Base-by-base conservation (phyloP, 2,888 invertebrate genomes). In the Dynastes maya region DNA sequence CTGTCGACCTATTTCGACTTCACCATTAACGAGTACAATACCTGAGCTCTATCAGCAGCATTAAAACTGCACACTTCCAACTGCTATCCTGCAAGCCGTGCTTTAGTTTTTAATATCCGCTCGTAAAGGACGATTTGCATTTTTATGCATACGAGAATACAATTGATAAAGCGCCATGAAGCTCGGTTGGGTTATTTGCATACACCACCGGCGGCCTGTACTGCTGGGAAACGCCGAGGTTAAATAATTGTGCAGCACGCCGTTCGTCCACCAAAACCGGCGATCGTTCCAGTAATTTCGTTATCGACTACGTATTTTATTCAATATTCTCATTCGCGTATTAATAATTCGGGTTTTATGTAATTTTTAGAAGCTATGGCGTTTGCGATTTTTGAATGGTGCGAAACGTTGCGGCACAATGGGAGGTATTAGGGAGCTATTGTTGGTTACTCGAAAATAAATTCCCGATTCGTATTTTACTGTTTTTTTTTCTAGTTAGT, bases 81-180 rank as follows among this genome's bases (percentile, higher is more conserved):
- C 3, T 9, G 29, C 9, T 32, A 11, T 63, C 32, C 9, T 1
- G 11, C 45, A 45, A 45, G 1, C 68, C 51, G 55, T 55, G 71
- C 37, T 71, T 55, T 55, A 71, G 58, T 55, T 71, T 58, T 71
- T 55, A 71, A 71, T 71, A 71, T 71, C 40, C 71, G 37, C 37
- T 37, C 71, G 37, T 71, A 71, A 71, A 71, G 55, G 45, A 37
- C 53, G 40, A 71, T 71, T 71, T 71, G 71, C 70, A 71, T 71
- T 71, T 71, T 71, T 58, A 71, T 71, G 71, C 55, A 71, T 55
- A 71, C 32, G 71, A 40, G 55, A 37, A 55, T 71, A 71, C 6
- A 71, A 71, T 71, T 71, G 71, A 71, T 71, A 71, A 58, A 71
- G 37, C 55, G 58, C 58, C 32, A 32, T 68, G 29, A 51, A 68